Percentiles rank a stretch among this genome's conserved stretches.
phyloP scores from a whole-genome alignment of 2,797 vertebrate species.

The Cossypha niveicapilla region DNA sequence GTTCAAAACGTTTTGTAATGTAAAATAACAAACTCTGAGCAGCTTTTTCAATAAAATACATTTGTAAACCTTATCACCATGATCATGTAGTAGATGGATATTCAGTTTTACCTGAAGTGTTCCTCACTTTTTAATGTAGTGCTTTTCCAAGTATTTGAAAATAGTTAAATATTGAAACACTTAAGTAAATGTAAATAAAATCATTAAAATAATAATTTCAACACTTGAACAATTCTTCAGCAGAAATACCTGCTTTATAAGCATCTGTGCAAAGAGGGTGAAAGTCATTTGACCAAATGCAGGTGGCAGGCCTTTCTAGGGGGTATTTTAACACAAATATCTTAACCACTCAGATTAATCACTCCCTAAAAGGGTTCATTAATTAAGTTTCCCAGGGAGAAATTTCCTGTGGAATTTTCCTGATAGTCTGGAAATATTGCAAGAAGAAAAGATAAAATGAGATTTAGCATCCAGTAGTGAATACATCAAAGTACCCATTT shows the following conservation, averaged over 20 bases:
- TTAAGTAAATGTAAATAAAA: not conserved
- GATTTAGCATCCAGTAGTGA: not conserved
- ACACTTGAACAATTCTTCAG: not conserved
- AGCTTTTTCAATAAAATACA: not conserved
- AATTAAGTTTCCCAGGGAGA: not conserved
- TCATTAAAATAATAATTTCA: not conserved
- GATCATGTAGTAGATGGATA: not conserved
- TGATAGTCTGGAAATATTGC: not conserved
- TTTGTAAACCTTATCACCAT: not conserved
- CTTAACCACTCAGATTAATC: not conserved
- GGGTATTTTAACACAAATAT: not conserved
- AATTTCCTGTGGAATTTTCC: not conserved
- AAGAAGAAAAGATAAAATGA: not conserved
- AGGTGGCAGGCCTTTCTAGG: not conserved
- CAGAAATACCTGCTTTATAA: not conserved
- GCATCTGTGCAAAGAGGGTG: not conserved
- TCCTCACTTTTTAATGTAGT: not conserved
- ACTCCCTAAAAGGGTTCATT: not conserved
- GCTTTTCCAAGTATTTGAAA: not conserved
- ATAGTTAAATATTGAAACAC: not conserved
- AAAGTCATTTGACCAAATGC: not conserved
- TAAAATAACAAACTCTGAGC: not conserved
- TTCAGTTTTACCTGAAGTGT: not conserved
- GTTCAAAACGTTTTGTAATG: not conserved
- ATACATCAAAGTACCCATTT: not conserved